Evolutionary conservation across 2,113 vertebrate genomes (phyloP), one percentile per base, ranked within the genome.

Genomic region (Spilogale gracilis): DNA sequence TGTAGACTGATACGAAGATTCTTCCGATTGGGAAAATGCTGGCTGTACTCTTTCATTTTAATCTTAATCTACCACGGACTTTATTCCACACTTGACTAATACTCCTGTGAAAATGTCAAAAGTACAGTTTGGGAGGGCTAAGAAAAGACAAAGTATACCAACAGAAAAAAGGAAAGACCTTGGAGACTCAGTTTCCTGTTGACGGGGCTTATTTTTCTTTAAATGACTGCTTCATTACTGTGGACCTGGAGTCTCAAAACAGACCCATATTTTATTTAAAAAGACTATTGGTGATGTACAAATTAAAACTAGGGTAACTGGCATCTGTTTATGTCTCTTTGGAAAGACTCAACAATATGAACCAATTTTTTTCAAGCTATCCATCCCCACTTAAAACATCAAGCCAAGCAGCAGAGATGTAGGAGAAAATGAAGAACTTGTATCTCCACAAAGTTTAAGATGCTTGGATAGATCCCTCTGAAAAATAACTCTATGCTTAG

Each of bases 81-180:
- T 92, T 73, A 54, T 81, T 90, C 30, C 21, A 95, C 30, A 91
- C 30, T 69, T 94, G 17, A 82, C 76, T 90, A 79, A 43, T 61
- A 92, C 11, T 45, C 50, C 60, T 60, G 27, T 80, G 50, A 82
- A 91, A 92, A 90, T 67, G 79, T n/a, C 27, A 90, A 87, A 89
- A 91, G 25, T 11, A 58, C 10, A 52, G 58, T 85, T n/a, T 13
- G 17, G 4, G 16, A 83, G 48, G 32, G 43, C 45, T 89, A 89
- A 89, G 30, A 93, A 50, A 93, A 61, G 63, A 86, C 30, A 89
- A 69, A 89, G 80, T 30, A 23, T 27, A 7, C 83, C 67, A 10
- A 63, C 82, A 90, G 8, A 67, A 94, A 94, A 80, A 43, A 18
- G 6, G 43, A 84, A 79, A 88, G n/a, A 95, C 73, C 69, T 78